Conservation (phyloP, 2,113 vertebrate species). For the Prinia subflava region DNA sequence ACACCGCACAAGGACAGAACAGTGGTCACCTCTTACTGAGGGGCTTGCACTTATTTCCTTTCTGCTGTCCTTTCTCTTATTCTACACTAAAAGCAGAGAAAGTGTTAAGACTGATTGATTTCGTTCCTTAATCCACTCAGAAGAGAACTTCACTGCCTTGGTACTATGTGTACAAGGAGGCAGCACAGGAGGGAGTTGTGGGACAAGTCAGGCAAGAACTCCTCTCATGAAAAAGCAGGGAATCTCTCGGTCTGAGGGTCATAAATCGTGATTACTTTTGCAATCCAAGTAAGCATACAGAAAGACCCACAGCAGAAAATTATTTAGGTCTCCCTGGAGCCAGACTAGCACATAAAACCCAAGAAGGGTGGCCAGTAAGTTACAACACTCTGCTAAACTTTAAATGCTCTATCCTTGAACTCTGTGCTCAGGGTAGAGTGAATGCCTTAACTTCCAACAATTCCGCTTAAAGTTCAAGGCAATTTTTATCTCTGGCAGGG, state of each 20-base stretch:
- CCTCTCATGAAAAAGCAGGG: background rate
- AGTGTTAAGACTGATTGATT: background rate
- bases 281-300: background rate
- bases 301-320: background rate
- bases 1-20: background rate
- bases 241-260: background rate
- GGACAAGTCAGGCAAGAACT: background rate
- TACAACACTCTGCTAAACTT: background rate
- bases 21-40: background rate
- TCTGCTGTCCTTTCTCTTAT: background rate
- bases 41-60: background rate
- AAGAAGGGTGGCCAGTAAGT: background rate
- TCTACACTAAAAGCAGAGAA: background rate
- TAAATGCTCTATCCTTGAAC: background rate
- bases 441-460: slow-evolving; percentile 1
- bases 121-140: background rate
- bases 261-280: background rate
- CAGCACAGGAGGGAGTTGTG: background rate
- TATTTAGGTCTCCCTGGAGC: background rate
- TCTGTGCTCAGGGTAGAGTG: background rate
- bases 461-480: background rate
- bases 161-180: background rate
- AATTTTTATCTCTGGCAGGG: background rate
- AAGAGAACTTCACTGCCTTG: background rate
- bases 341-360: background rate